Evolutionary conservation across 2,797 vertebrate genomes (phyloP).

Genomic region (Apogon talboti): DNA sequence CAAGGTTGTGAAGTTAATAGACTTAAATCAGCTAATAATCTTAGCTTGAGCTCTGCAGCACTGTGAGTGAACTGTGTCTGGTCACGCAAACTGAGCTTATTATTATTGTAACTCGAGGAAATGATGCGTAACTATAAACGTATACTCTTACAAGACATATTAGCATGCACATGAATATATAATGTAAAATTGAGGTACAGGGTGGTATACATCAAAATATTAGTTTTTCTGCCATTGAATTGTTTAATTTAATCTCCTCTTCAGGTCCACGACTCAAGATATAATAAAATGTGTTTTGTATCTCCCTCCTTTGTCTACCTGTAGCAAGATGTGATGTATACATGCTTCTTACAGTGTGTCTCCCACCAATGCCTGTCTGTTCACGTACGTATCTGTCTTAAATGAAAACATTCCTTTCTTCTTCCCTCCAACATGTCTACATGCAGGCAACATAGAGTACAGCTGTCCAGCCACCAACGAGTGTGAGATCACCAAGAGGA

Average conservation of each 20-base stretch:
- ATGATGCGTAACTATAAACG: not conserved
- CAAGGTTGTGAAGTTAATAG: conserved; percentile 52
- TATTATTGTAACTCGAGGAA: not conserved
- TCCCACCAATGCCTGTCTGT: not conserved
- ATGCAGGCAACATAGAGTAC: conserved; percentile 97
- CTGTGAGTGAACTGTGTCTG: conserved; percentile 19
- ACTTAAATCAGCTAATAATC: conserved; percentile 55
- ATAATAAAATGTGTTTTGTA: not conserved
- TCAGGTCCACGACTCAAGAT: not conserved
- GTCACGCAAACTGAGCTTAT: conserved; percentile 39
- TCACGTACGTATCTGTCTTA: conserved; percentile 55
- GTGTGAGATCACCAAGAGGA: conserved; percentile 99
- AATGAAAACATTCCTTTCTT: conserved; percentile 63
- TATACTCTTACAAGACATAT: conserved; percentile 9
- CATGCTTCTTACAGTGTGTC: not conserved
- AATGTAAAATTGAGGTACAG: no score
- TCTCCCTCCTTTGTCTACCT: not conserved
- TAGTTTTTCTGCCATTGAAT: not conserved
- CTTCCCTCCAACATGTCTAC: conserved; percentile 71
- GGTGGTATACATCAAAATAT: no score
- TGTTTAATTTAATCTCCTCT: not conserved
- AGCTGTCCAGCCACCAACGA: conserved; percentile 99
- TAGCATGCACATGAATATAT: not conserved
- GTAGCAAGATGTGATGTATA: not conserved
- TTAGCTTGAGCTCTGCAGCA: conserved; percentile 35